Evolutionary conservation across 2,113 vertebrate species (phyloP), one percentile per base, ranked within the genome.

Genomic region (Motacilla alba): DNA sequence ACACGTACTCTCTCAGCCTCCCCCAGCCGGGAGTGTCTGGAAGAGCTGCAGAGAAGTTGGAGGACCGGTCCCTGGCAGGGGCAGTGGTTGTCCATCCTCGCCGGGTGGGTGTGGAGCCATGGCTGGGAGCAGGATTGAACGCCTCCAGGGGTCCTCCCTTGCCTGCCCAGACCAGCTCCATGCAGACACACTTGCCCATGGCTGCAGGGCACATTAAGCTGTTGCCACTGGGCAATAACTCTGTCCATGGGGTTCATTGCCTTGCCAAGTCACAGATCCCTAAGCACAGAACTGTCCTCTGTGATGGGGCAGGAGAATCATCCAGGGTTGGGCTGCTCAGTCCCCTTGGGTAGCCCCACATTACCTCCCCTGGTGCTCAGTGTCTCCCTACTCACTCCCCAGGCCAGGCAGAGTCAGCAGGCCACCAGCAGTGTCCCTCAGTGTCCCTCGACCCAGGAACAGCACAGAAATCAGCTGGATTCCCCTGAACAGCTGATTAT

Each of bases 1-100:
- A 94, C 93, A 96, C 88, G 96, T 94, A 90, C 83, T 91, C 55
- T 10, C 43, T 22, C 60, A 4, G 33, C 47, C 80, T 85, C 53
- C 68, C 72, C 43, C 3, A 12, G 35, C 76, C 10, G 37, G 64
- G 64, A 76, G 87, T 1, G 46, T 84, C 83, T 88, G 79, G 66
- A 90, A 67, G 94, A 87, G 92, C 70, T 27, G 62, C 82, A 33
- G 70, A 5, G 62, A 70, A 43, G 88, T 7, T 73, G 68, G 59
- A 31, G 78, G 55, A 24, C 33, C 39, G 3, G 5, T 91, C 80
- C 46, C 53, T 1, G 1, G 49, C 0, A 0, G 41, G 5, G 0
- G 67, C 76, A 28, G 52, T 0, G 2, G 6, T 3, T 23, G 47
- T 72, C 76, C 2, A 7, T 76, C 44, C 84, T 91, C 13, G 2